Percentiles rank a stretch among this genome's conserved stretches.
These are phyloP conservation scores for Drepana falcataria DNA, from an alignment of 2,888 invertebrate genomes.

Conservation along the genomic window DNA sequence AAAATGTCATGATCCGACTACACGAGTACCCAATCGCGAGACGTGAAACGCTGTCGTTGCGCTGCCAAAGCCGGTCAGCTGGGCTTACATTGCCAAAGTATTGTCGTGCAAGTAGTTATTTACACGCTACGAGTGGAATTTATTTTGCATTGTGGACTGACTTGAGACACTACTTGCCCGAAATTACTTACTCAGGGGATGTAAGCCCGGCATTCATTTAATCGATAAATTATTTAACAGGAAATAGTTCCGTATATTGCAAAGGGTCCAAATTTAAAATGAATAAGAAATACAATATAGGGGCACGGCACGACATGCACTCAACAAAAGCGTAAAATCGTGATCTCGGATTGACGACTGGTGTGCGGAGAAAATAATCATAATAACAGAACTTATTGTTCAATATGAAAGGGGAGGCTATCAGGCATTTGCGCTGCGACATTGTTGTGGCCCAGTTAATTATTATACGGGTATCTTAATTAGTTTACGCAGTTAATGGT, in stretches of 20 bases:
- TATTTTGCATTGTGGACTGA: neutral
- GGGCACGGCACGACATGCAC: slow-evolving; percentile 59
- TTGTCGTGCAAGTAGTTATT: neutral
- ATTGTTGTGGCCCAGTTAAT: slow-evolving; percentile 70
- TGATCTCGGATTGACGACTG: slow-evolving; percentile 67
- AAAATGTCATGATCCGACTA: slow-evolving; percentile 74
- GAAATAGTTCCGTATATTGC: neutral
- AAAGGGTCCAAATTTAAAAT: slow-evolving; percentile 17
- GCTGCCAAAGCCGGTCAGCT: slow-evolving; percentile 29
- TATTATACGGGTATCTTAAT: slow-evolving; percentile 67
- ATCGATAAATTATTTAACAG: neutral
- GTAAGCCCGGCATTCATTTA: neutral
- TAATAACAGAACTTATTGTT: slow-evolving; percentile 51
- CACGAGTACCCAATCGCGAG: slow-evolving; percentile 65
- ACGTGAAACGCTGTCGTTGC: slow-evolving; percentile 47
- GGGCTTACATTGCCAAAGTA: neutral
- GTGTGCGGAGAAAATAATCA: slow-evolving; percentile 52
- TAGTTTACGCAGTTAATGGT: slow-evolving; percentile 78
- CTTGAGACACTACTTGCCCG: neutral
- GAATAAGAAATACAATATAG: slow-evolving; percentile 22
- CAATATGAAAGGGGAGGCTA: slow-evolving; percentile 65
- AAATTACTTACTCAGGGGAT: neutral
- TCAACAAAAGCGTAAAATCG: slow-evolving; percentile 65
- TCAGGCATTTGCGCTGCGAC: slow-evolving; percentile 78
- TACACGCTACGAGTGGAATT: neutral